Percentiles rank a stretch among this genome's conserved stretches.
Evolutionary conservation across 1,140 invertebrate genomes (phyloP).

Genomic region (Andrena cerasifolii): DNA sequence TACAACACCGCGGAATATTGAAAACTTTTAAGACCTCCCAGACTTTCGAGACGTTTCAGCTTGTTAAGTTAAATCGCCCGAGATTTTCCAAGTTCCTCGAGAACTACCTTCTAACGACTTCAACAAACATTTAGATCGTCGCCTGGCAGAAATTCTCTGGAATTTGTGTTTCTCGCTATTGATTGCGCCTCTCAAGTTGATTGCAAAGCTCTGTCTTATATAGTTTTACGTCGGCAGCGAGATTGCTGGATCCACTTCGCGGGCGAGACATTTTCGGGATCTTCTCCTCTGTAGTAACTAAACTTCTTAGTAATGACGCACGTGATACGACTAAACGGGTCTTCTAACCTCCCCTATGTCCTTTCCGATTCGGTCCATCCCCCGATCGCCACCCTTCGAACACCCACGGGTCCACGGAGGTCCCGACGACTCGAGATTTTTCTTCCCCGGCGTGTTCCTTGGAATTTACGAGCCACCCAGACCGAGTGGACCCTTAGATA

Average conservation of each 20-base stretch:
- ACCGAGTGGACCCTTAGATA: conserved; percentile 40
- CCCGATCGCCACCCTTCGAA: conserved; percentile 31
- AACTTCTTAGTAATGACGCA: neutral
- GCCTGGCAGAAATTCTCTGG: no score
- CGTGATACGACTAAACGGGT: neutral
- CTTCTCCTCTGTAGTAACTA: neutral
- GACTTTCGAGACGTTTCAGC: neutral
- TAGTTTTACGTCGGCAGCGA: neutral
- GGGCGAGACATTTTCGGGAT: neutral
- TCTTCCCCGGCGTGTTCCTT: conserved; percentile 20
- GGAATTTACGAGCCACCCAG: conserved; percentile 58
- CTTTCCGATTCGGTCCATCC: conserved; percentile 25
- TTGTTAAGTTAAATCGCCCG: no score
- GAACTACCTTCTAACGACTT: no score
- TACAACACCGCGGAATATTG: neutral
- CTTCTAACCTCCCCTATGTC: neutral
- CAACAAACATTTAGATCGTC: no score
- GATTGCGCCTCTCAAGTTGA: no score
- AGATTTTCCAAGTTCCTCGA: neutral
- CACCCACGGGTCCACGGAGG: conserved; percentile 35
- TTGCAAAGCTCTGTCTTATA: no score
- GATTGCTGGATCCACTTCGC: no score
- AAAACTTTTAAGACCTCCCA: conserved; percentile 1
- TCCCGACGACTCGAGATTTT: conserved; percentile 47
- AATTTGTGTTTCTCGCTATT: no score